Evolutionary conservation across 2,113 vertebrate species (phyloP).

Genomic region (Cavia aperea): DNA sequence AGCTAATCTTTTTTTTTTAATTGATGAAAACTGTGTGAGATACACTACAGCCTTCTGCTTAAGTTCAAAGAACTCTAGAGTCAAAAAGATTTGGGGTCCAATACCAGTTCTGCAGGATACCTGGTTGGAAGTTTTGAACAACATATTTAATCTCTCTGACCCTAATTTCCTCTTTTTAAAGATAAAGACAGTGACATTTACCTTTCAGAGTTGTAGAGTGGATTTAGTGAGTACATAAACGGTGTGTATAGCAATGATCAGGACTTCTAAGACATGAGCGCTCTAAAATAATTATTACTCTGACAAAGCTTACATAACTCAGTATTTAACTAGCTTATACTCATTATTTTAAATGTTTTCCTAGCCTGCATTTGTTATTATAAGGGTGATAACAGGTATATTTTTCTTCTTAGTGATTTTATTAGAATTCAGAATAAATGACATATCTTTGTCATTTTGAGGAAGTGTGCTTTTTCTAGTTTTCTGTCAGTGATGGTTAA

Average conservation of each 20-base stretch:
- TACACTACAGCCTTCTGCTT: neutral
- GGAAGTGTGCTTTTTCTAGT: neutral
- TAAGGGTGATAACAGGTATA: neutral
- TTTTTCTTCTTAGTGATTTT: slow-evolving; percentile 25
- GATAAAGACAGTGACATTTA: neutral
- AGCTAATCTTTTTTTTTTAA: neutral
- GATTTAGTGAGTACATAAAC: neutral
- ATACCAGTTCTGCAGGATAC: neutral
- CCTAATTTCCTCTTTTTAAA: neutral
- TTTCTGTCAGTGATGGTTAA: neutral
- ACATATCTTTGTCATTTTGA: neutral
- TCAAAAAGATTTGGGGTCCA: neutral
- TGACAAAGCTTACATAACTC: neutral
- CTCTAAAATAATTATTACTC: neutral
- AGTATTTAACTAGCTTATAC: neutral
- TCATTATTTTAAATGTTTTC: slow-evolving; percentile 10
- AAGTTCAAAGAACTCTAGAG: neutral
- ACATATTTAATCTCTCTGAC: neutral
- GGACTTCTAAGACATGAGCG: neutral
- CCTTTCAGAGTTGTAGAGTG: neutral
- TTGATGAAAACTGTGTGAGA: neutral
- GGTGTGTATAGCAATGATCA: neutral
- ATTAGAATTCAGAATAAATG: slow-evolving; percentile 10
- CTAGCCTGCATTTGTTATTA: neutral
- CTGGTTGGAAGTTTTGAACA: neutral